These are phyloP conservation scores for Tylochromis polylepis DNA, from an alignment of 2,113 vertebrate genomes.

Conservation along the genomic window DNA sequence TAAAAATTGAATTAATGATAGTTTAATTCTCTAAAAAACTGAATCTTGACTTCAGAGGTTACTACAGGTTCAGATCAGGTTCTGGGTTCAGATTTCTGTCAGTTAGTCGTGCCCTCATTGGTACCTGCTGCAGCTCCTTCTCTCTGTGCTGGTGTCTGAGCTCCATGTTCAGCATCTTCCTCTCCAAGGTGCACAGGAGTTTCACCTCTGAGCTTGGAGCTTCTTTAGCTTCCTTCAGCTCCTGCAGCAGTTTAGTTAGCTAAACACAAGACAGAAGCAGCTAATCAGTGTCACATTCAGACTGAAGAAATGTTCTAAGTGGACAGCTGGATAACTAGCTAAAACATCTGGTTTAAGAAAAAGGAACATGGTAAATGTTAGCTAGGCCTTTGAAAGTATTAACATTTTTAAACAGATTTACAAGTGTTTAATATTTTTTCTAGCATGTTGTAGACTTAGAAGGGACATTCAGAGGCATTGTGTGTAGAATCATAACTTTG, in stretches of 20 bases:
- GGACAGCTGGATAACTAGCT: too few relatives aligned
- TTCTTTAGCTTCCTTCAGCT: conserved; percentile 86
- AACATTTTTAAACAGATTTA: too few relatives aligned
- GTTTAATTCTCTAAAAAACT: not conserved
- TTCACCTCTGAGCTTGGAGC: conserved; percentile 84
- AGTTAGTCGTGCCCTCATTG: not conserved
- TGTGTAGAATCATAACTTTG: not conserved
- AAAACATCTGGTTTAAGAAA: not conserved
- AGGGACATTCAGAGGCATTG: not conserved
- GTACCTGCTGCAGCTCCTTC: conserved; percentile 80
- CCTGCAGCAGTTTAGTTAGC: conserved; percentile 83
- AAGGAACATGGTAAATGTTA: not conserved
- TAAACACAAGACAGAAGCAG: conserved; percentile 30
- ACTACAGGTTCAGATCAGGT: not conserved
- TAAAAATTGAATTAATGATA: too few relatives aligned
- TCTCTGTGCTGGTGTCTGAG: conserved; percentile 81
- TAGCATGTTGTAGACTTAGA: not conserved
- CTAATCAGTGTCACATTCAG: not conserved
- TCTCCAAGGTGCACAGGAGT: conserved; percentile 82
- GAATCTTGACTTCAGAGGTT: not conserved
- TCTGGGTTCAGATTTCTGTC: not conserved
- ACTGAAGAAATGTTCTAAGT: too few relatives aligned
- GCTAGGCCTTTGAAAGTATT: not conserved
- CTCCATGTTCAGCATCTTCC: conserved; percentile 86
- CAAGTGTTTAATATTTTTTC: too few relatives aligned